Evolutionary conservation across 2,888 invertebrate genomes (phyloP).

Genomic region (Hirtodrosophila confusa): DNA sequence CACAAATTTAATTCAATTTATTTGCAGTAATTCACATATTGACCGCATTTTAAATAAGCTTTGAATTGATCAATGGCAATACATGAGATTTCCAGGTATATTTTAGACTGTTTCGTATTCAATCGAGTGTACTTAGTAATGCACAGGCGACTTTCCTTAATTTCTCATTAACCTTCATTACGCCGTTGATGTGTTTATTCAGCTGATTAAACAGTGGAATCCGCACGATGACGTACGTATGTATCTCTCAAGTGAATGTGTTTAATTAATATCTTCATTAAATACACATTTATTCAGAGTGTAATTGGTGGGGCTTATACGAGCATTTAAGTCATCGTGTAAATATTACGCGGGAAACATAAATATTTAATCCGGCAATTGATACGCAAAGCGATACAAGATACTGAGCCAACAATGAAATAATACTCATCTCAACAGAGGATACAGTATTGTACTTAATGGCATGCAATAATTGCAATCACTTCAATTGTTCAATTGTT

Average conservation of each 20-base stretch:
- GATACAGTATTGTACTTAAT: slow-evolving; percentile 5
- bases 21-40: slow-evolving; percentile 27
- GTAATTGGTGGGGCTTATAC: slow-evolving; percentile 41
- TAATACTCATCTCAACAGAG: slow-evolving; percentile 13
- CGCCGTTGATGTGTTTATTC: slow-evolving; percentile 8
- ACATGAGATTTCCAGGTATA: slow-evolving; percentile 7
- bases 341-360: slow-evolving; percentile 9
- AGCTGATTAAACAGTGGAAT: slow-evolving; percentile 24
- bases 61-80: slow-evolving; percentile 15
- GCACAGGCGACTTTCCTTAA: not conserved
- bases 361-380: slow-evolving; percentile 50
- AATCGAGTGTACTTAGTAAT: slow-evolving; percentile 45
- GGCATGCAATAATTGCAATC: not conserved
- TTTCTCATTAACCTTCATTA: slow-evolving; percentile 1
- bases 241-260: not conserved
- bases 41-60: slow-evolving; percentile 31
- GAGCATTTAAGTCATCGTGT: slow-evolving; percentile 41
- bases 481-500: not conserved
- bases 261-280: slow-evolving; percentile 50
- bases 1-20: slow-evolving; percentile 69
- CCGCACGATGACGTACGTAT: not conserved
- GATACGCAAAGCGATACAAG: slow-evolving; percentile 29
- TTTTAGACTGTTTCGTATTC: slow-evolving; percentile 10
- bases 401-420: slow-evolving; percentile 2
- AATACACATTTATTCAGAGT: slow-evolving; percentile 42